Percentiles rank a stretch among this genome's conserved stretches.
Evolutionary conservation across 2,888 invertebrate genomes (phyloP).

Genomic region (Volucella bombylans): DNA sequence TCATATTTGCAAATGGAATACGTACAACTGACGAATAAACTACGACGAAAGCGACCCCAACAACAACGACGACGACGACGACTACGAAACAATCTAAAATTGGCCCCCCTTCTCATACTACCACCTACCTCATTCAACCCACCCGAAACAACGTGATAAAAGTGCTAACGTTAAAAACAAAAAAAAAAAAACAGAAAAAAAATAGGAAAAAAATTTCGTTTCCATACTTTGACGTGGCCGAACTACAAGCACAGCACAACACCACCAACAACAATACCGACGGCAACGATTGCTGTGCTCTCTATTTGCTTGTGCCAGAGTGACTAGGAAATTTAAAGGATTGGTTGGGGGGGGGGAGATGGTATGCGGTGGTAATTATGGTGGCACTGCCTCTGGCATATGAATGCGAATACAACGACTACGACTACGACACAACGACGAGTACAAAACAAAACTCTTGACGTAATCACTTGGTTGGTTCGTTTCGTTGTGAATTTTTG

Average conservation of each 20-base stretch:
- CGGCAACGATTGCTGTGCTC: constrained; percentile 24
- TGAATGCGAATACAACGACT: constrained; percentile 17
- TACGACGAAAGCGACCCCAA: background rate
- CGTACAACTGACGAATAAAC: constrained; percentile 23
- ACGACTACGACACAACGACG: constrained; percentile 58
- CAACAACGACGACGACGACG: constrained; percentile 9
- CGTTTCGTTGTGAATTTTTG: constrained; percentile 1
- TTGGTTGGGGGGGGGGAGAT: background rate
- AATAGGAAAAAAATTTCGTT: constrained; percentile 17
- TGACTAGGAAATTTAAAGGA: too few relatives aligned
- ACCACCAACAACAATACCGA: constrained; percentile 16
- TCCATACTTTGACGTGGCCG: constrained; percentile 73
- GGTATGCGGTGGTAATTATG: constrained; percentile 18
- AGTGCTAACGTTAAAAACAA: constrained; percentile 33
- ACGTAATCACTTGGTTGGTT: constrained; percentile 65
- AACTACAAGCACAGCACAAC: constrained; percentile 47
- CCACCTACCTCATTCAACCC: background rate
- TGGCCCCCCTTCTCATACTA: background rate
- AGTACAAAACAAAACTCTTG: constrained; percentile 71
- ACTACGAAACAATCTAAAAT: constrained; percentile 10
- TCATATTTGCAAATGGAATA: constrained; percentile 36
- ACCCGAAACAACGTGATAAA: constrained; percentile 39
- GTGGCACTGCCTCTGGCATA: constrained; percentile 27
- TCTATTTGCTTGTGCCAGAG: background rate
- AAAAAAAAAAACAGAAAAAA: constrained; percentile 14